Conservation (phyloP, 1,140 invertebrate species). For the Drosophila setifemur region DNA sequence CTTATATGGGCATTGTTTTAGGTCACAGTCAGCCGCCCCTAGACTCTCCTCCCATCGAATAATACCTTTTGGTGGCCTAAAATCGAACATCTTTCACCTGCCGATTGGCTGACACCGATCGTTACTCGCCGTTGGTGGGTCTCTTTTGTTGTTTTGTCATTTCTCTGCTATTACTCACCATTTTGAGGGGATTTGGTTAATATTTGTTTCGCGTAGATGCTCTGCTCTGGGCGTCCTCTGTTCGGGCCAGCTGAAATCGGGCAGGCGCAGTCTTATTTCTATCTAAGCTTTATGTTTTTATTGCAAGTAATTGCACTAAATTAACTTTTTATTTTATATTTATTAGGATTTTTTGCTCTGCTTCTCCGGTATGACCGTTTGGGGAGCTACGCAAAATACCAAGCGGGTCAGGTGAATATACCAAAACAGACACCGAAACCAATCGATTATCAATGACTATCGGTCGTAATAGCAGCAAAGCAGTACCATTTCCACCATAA, state of each 20-base stretch:
- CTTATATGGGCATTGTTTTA: conserved; percentile 70
- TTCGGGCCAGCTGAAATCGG: not conserved
- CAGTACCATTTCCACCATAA: no score
- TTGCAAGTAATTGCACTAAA: conserved; percentile 41
- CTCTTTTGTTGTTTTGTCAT: conserved; percentile 26
- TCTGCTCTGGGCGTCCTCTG: not conserved
- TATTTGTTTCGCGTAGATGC: not conserved
- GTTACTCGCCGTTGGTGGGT: conserved; percentile 27
- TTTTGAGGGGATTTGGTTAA: conserved; percentile 42
- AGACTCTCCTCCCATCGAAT: not conserved
- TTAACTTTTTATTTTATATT: conserved; percentile 34
- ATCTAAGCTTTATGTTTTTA: conserved; percentile 8
- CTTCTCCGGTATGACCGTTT: no score
- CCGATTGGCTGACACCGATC: conserved; percentile 12
- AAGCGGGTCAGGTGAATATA: no score
- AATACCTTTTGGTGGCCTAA: not conserved
- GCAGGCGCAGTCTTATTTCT: conserved; percentile 16
- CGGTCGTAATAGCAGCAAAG: no score
- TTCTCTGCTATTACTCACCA: conserved; percentile 62
- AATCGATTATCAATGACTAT: no score
- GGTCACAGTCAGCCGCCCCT: conserved; percentile 18
- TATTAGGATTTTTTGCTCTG: conserved; percentile 18
- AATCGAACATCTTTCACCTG: not conserved
- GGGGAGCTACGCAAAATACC: no score
- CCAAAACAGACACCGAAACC: no score